These are phyloP conservation scores for Coecobrya sp. DNA, from an alignment of 2,888 invertebrate genomes.

Conservation along the genomic window DNA sequence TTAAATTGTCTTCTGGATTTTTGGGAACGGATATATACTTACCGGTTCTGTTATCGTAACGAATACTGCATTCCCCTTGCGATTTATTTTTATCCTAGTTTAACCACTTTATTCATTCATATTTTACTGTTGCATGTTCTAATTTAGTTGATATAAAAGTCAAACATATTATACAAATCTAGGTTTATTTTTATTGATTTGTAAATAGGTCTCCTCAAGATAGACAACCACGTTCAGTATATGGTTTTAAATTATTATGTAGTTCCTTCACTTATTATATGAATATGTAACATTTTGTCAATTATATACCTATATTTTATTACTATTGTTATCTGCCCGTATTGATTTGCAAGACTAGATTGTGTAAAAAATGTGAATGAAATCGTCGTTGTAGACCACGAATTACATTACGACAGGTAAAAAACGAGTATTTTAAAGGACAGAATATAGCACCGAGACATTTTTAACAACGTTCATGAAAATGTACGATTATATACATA, in stretches of 20 bases:
- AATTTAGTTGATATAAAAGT: neutral
- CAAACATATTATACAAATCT: neutral
- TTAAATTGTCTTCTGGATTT: neutral
- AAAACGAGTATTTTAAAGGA: constrained; percentile 45
- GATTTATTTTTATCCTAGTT: neutral
- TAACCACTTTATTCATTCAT: neutral
- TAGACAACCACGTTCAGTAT: neutral
- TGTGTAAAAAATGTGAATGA: constrained; percentile 31
- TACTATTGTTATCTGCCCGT: neutral
- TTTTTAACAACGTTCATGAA: constrained; percentile 46
- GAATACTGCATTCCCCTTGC: constrained; percentile 8
- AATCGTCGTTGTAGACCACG: constrained; percentile 66
- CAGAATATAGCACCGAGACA: constrained; percentile 61
- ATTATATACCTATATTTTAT: neutral
- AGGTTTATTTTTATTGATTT: neutral
- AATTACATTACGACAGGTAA: constrained; percentile 52
- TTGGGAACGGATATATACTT: constrained; percentile 6
- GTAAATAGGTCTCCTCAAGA: neutral
- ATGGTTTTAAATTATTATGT: neutral
- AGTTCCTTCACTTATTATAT: neutral
- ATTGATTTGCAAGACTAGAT: constrained; percentile 19
- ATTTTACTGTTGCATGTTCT: neutral
- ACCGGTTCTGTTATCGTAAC: neutral
- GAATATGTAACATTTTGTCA: neutral
- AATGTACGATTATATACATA: constrained; percentile 71